Conservation (phyloP, 2,888 invertebrate genomes). For the Xylota segnis region DNA sequence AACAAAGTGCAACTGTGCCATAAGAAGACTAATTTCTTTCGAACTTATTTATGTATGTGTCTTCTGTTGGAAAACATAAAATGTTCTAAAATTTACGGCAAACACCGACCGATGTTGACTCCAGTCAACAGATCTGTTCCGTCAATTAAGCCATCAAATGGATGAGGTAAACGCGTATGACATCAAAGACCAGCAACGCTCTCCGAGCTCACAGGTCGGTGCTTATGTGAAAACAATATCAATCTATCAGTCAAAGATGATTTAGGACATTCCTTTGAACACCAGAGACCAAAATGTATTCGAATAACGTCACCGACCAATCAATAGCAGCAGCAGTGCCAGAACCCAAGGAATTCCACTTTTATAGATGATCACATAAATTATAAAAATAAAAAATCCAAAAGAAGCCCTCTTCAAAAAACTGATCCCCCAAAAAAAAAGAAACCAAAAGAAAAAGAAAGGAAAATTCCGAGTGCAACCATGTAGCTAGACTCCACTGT, state of each 20-base stretch:
- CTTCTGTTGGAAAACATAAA: not conserved
- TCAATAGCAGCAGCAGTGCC: conserved; percentile 19
- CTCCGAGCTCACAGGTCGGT: conserved; percentile 21
- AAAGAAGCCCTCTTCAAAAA: conserved; percentile 33
- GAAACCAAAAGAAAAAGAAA: not conserved
- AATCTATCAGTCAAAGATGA: conserved; percentile 56
- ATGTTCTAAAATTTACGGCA: conserved; percentile 23
- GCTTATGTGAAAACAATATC: conserved; percentile 49
- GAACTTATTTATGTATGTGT: not conserved
- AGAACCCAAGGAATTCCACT: conserved; percentile 43
- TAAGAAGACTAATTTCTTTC: conserved; percentile 7
- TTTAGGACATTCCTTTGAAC: conserved; percentile 53
- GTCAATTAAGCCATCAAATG: conserved; percentile 58
- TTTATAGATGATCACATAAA: conserved; percentile 55
- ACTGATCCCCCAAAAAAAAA: not conserved
- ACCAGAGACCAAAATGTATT: conserved; percentile 23
- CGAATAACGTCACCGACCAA: conserved; percentile 36
- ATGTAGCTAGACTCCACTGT: not conserved
- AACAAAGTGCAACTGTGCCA: not conserved
- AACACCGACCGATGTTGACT: conserved; percentile 47
- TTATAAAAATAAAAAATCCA: conserved; percentile 34
- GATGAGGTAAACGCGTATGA: conserved; percentile 10
- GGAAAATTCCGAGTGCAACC: conserved; percentile 45
- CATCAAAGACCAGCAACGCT: conserved; percentile 35
- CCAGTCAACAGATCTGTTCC: conserved; percentile 47